Conservation (phyloP, 2,113 vertebrate genomes). For the Phasianus colchicus region DNA sequence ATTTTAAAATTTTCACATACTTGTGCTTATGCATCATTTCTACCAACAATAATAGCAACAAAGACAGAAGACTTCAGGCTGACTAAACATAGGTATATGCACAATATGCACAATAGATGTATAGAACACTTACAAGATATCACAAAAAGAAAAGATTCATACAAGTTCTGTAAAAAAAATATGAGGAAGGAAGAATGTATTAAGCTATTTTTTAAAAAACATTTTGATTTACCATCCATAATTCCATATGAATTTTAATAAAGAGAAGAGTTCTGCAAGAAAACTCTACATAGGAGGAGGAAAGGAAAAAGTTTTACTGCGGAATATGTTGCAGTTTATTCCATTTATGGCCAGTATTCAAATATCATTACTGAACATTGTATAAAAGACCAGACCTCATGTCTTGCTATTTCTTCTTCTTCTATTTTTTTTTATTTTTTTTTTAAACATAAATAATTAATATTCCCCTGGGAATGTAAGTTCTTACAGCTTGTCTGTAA, state of each 20-base stretch:
- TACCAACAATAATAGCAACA: background rate
- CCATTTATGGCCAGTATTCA: fast-evolving
- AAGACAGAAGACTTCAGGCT: fast-evolving
- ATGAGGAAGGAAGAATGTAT: fast-evolving
- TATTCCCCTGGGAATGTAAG: background rate
- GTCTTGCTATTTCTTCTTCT: background rate
- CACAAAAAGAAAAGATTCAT: background rate
- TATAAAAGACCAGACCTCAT: background rate
- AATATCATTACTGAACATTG: background rate
- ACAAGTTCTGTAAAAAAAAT: background rate
- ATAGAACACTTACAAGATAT: background rate
- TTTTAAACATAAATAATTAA: background rate
- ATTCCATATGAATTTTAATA: background rate
- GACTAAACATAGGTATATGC: background rate
- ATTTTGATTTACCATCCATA: background rate
- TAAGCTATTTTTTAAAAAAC: background rate
- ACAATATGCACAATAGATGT: fast-evolving
- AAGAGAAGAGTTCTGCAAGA: background rate
- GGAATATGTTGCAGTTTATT: background rate
- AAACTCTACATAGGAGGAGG: background rate
- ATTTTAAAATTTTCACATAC: background rate
- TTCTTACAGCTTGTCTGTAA: background rate
- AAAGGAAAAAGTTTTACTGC: background rate
- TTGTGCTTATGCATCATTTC: background rate
- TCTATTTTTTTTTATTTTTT: background rate